Percentiles rank a stretch among this genome's conserved stretches.
Evolutionary conservation across 2,888 invertebrate genomes (phyloP).

Genomic region (Caenorhabditis imperialis): DNA sequence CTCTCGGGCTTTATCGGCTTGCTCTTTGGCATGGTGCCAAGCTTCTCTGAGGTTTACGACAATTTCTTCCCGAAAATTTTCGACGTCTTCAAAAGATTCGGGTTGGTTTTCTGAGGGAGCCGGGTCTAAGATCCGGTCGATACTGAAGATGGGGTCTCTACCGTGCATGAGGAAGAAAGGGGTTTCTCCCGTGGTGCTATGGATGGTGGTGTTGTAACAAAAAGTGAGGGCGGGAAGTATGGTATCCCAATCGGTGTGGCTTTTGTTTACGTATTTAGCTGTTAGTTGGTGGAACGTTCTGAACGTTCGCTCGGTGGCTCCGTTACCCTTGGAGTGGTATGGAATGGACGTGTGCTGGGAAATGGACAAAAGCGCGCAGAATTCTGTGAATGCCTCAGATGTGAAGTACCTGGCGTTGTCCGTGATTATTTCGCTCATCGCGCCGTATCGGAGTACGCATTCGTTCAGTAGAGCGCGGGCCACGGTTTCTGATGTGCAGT

Average conservation of each 20-base stretch:
- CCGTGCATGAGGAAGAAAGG: constrained; percentile 56
- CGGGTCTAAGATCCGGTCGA: constrained; percentile 45
- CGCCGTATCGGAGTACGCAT: constrained; percentile 61
- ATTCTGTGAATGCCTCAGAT: constrained; percentile 19
- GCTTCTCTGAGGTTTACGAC: constrained; percentile 1
- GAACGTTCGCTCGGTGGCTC: constrained; percentile 64
- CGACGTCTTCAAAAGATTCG: not conserved
- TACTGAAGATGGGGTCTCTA: constrained; percentile 39
- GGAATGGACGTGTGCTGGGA: constrained; percentile 48
- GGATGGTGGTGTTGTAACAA: constrained; percentile 51
- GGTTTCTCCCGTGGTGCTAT: constrained; percentile 40
- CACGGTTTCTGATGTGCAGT: constrained; percentile 74
- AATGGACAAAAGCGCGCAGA: constrained; percentile 54
- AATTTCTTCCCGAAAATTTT: not conserved
- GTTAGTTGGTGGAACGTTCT: constrained; percentile 47
- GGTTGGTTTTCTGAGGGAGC: not conserved
- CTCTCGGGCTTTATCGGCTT: not conserved
- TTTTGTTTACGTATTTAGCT: constrained; percentile 33
- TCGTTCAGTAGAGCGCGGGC: constrained; percentile 66
- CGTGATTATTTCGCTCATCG: constrained; percentile 59
- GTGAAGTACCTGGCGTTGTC: constrained; percentile 69
- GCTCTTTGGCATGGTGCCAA: constrained; percentile 1
- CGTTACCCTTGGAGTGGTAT: constrained; percentile 65
- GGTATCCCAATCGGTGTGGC: constrained; percentile 38
- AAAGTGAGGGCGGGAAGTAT: constrained; percentile 18